These are phyloP conservation scores for Margaritifera margaritifera DNA, from an alignment of 2,888 invertebrate genomes.

Conservation along the genomic window DNA sequence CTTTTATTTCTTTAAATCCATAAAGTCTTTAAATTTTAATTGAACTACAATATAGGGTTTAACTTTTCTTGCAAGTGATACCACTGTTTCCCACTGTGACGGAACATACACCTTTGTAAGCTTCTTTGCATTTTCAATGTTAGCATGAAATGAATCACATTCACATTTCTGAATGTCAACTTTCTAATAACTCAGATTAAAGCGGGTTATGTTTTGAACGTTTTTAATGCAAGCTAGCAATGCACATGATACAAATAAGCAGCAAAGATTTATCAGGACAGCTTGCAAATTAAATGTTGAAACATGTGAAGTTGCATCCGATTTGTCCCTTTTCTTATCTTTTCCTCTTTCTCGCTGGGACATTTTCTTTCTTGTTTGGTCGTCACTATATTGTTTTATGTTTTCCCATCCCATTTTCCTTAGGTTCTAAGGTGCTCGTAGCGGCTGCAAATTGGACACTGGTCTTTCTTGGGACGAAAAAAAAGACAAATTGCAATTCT, in stretches of 20 bases:
- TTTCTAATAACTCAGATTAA: neutral
- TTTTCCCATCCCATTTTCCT: slow-evolving; percentile 5
- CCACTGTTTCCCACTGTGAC: too few species aligned
- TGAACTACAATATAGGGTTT: too few species aligned
- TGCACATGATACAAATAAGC: slow-evolving; percentile 2
- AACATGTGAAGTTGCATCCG: slow-evolving; percentile 5
- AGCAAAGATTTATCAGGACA: slow-evolving; percentile 20
- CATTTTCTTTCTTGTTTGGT: slow-evolving; percentile 11
- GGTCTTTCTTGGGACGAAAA: slow-evolving; percentile 20
- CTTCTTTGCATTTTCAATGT: neutral
- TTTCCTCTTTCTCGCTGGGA: slow-evolving; percentile 12
- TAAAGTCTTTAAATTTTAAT: too few species aligned
- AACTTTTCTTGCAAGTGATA: too few species aligned
- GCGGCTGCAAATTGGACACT: slow-evolving; percentile 12
- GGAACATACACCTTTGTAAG: too few species aligned
- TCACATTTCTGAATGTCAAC: neutral
- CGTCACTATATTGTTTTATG: slow-evolving; percentile 8
- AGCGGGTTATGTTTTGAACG: neutral
- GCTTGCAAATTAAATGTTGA: slow-evolving; percentile 24
- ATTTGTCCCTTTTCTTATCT: slow-evolving; percentile 7
- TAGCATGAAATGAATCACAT: neutral
- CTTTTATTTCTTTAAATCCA: too few species aligned
- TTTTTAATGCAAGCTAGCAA: slow-evolving; percentile 5
- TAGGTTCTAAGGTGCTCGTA: slow-evolving; percentile 1
- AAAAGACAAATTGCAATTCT: slow-evolving; percentile 14